Evolutionary conservation across 2,113 vertebrate genomes (phyloP).

Genomic region (Gulo gulo): DNA sequence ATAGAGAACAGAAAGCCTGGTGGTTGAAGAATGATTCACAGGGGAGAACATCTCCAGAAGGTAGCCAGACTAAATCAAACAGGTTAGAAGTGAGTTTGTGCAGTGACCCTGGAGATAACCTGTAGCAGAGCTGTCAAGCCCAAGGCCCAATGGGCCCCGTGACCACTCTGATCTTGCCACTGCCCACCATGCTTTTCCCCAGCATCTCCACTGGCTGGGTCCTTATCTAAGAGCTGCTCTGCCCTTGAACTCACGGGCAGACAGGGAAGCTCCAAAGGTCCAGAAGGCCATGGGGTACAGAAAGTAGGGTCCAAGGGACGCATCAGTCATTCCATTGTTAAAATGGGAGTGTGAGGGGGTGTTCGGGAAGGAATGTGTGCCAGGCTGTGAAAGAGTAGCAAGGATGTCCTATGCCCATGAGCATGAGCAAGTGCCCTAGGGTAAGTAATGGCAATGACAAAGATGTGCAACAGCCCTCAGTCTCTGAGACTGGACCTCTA

Average conservation of each 20-base stretch:
- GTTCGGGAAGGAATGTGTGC: neutral
- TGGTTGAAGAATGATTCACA: neutral
- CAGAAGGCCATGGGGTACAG: too few species aligned
- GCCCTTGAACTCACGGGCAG: neutral
- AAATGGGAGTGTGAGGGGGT: fast-evolving
- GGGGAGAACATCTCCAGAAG: neutral
- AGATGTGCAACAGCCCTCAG: too few species aligned
- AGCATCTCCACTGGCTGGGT: too few species aligned
- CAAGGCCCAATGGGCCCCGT: fast-evolving
- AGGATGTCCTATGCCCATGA: neutral
- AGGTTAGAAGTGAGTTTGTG: neutral
- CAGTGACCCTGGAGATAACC: neutral
- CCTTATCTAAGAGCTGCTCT: neutral
- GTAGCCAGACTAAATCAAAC: neutral
- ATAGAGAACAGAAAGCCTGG: neutral
- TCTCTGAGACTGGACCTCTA: neutral
- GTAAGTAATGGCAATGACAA: fast-evolving
- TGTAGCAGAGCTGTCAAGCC: neutral
- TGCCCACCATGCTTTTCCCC: neutral
- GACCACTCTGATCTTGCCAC: neutral
- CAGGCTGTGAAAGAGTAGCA: neutral
- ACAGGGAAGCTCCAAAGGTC: neutral
- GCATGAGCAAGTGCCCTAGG: neutral
- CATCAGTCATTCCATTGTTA: fast-evolving
- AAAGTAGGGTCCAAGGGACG: neutral